Evolutionary conservation across 64 coral and sea anemone genomes (phyloP), one percentile per base, ranked within the genome.

Genomic region (Montipora sp.): DNA sequence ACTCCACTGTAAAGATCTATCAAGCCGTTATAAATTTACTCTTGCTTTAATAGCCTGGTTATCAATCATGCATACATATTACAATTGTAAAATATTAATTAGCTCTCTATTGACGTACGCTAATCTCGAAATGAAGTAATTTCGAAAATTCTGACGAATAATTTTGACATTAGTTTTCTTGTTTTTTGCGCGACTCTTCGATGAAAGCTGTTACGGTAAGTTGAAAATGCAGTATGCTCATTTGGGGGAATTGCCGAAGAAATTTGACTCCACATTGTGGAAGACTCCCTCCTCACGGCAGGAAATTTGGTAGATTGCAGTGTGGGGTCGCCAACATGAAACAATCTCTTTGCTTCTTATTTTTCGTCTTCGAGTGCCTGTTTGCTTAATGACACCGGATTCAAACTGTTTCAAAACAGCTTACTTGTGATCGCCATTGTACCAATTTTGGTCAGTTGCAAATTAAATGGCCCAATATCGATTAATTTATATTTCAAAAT

Each of bases 31-130:
- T 69, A 85, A 70, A 71, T 71, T 85, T 85, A 70, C 49, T 48
- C 65, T 6, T 27, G 11, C 45, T 84, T 71, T 71, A 22, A 22
- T 70, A 50, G 5, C 82, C 11, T 43, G 4, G 57, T 43, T 71
- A 85, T 85, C 65, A 85, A 85, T 85, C 61, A 70, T 72, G 61
- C 16, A 20, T 15, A 51, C 16, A 20, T 15, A 51, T 5, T 5
- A 20, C 47, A 78, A 36, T 46, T 47, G 63, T 50, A 50, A 85
- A 85, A 72, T 71, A 85, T 85, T 85, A 71, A 85, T 85, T 50
- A 71, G 63, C 61, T 8, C 19, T 11, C n/a, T 18, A 10, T 4
- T 19, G 65, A 49, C 18, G 44, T 48, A 72, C 18, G 47, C 45
- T 15, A 50, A 5, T 46, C 58, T 83, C 16, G n/a, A 45, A 50